Evolutionary conservation across 2,113 vertebrate species (phyloP), one percentile per base, ranked within the genome.

Genomic region (Cyprinodon variegatus): DNA sequence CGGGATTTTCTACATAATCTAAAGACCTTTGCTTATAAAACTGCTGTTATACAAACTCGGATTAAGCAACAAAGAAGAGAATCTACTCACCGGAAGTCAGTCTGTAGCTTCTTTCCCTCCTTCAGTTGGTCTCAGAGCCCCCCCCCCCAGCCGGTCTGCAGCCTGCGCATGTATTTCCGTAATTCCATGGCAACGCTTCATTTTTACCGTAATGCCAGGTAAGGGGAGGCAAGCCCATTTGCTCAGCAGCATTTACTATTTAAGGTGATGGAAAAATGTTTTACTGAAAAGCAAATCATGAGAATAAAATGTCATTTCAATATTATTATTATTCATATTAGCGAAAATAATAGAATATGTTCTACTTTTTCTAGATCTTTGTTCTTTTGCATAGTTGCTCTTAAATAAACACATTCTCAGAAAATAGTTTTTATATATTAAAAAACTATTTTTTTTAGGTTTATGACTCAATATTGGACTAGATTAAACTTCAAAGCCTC

Each of bases 131-230:
- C 29, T 1, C 29, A 29, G 29, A 29, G 29, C 29, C 29, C 29
- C 29, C 37, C 29, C 40, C 37, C 29, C 40, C 11, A 64, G 59
- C 63, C 46, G 46, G 75, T 72, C 84, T 69, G 81, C 72, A 43
- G 70, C 22, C 29, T 79, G 66, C 62, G 63, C 38, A n/a, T 77
- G 89, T 72, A 86, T 93, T 93, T 92, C 88, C 88, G 82, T 39
- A 61, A 50, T 82, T 84, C 91, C 91, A 93, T 93, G 92, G 91
- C 64, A 92, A 93, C 91, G 70, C 15, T 5, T 0, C 48, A 1
- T 13, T 4, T 66, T 62, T 83, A 83, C 90, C 85, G 81, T 91
- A 90, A 83, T 61, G 46, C 4, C 20, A 1, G 0, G 6, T 6
- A n/a, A 57, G 50, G 17, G 20, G n/a, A 20, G 17, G 50, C 50